Conservation (phyloP, 2,797 vertebrate species). For the Liparis tanakae region DNA sequence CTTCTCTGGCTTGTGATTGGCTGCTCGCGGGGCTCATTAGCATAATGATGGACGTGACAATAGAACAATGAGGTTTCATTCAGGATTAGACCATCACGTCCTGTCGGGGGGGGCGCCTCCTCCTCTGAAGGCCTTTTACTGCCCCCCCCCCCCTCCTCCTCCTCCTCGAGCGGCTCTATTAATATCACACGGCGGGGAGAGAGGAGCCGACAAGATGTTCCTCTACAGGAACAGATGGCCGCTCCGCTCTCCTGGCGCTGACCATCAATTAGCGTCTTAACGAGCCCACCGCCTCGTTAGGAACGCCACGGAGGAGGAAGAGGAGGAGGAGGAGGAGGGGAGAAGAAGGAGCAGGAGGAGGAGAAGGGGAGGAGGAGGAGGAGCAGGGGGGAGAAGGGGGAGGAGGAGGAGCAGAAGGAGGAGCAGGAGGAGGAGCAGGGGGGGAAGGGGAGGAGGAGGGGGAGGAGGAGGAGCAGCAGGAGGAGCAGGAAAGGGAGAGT, state of each 20-base stretch:
- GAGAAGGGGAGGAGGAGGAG: no score
- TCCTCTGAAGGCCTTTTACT: constrained; percentile 60
- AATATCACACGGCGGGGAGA: constrained; percentile 75
- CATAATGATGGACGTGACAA: no score
- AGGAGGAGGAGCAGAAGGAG: constrained; percentile 1
- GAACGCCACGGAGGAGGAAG: constrained; percentile 29
- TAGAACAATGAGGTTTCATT: no score
- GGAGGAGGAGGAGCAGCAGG: no score
- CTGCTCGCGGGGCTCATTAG: no score
- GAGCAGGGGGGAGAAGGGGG: no score
- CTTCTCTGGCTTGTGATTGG: no score
- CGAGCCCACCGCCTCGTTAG: constrained; percentile 80
- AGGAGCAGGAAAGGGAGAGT: no score
- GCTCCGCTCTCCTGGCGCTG: constrained; percentile 80
- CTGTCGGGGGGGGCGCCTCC: not conserved
- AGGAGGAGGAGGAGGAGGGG: not conserved
- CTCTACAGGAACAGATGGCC: constrained; percentile 86
- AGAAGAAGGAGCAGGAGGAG: constrained; percentile 4
- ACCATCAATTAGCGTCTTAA: constrained; percentile 85
- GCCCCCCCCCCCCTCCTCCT: constrained; percentile 22
- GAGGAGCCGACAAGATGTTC: constrained; percentile 85
- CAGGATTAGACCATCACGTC: no score
- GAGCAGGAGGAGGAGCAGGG: not conserved
- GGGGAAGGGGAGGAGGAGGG: no score
- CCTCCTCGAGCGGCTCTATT: constrained; percentile 75